phyloP scores from a whole-genome alignment of 2,113 vertebrate species.

The Cryptomyrus ogoouensis region DNA sequence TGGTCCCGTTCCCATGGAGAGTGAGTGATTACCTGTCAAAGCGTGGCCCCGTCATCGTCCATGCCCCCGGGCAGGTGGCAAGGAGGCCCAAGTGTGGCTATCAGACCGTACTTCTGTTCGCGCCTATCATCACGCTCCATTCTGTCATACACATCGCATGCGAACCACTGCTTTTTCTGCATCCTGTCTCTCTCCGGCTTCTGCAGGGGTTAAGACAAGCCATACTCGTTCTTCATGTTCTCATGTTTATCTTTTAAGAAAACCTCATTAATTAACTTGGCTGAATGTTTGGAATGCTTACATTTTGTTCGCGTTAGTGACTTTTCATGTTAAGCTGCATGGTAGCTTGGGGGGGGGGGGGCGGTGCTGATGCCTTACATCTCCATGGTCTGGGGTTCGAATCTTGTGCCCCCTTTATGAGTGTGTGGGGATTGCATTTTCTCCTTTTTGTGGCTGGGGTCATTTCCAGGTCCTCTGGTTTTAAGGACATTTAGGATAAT shows the following conservation, averaged over 20 bases:
- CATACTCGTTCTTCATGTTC: background rate
- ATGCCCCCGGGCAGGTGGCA: background rate
- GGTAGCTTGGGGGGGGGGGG: background rate
- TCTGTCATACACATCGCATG: background rate
- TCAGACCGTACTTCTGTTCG: background rate
- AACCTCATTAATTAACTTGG: background rate
- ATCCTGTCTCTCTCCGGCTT: background rate
- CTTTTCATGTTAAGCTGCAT: background rate
- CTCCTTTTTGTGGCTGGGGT: background rate
- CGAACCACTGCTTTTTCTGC: background rate
- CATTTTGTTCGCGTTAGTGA: background rate
- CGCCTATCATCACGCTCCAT: background rate
- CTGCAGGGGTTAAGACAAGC: background rate
- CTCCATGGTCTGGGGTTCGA: background rate
- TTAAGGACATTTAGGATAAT: background rate
- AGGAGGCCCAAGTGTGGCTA: background rate
- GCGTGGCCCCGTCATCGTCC: background rate
- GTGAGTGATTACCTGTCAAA: conserved; percentile 22
- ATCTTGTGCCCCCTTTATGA: background rate
- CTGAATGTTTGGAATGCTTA: background rate
- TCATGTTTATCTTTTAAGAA: background rate
- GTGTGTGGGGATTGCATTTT: background rate
- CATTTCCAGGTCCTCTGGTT: background rate
- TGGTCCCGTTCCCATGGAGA: background rate
- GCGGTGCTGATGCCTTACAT: background rate